Conservation (phyloP, 2,113 vertebrate genomes). For the Calypte anna region DNA sequence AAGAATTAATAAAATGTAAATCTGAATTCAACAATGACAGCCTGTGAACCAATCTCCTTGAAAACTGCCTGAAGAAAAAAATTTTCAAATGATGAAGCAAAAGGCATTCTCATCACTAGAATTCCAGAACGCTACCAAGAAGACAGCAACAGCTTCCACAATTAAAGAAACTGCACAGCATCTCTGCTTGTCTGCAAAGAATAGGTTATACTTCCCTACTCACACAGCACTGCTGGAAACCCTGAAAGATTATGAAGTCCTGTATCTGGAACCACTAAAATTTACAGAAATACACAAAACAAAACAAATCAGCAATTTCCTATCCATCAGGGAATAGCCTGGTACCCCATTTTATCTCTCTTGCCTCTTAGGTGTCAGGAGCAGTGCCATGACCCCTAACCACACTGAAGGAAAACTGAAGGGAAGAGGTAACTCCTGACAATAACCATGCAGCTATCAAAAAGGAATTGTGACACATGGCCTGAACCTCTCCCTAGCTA, state of each 20-base stretch:
- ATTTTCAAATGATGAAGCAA: not conserved
- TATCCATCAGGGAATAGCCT: fast-evolving
- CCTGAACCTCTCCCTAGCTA: not conserved
- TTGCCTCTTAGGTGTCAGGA: not conserved
- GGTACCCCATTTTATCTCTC: not conserved
- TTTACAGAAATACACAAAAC: not conserved
- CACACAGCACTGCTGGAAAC: not conserved
- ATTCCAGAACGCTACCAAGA: not conserved
- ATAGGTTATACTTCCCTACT: not conserved
- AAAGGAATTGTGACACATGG: fast-evolving
- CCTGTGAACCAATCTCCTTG: not conserved
- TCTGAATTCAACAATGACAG: not conserved
- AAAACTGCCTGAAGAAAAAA: not conserved
- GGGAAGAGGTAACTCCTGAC: not conserved
- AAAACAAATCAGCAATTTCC: not conserved
- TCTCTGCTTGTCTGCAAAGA: not conserved
- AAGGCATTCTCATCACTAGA: not conserved
- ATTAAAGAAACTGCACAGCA: not conserved
- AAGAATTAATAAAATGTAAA: not conserved
- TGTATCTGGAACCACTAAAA: not conserved
- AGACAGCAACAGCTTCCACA: not conserved
- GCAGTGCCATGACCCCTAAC: not conserved
- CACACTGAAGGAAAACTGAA: too few relatives aligned
- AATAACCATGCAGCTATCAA: not conserved
- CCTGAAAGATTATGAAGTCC: not conserved